These are phyloP conservation scores for Neocrepidodera transversa DNA, from an alignment of 2,888 invertebrate species.

Conservation along the genomic window DNA sequence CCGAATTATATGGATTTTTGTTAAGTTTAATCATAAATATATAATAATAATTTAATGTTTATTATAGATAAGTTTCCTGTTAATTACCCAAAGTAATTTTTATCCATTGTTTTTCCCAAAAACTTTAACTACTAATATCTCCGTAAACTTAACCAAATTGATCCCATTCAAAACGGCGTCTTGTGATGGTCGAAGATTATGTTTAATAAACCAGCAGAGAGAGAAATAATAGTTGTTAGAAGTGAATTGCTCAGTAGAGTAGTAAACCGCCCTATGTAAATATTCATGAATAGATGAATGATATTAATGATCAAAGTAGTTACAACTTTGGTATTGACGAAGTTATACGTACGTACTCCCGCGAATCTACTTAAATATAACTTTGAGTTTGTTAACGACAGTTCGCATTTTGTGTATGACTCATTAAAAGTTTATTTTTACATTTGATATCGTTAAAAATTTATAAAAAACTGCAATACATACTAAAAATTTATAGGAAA, in stretches of 20 bases:
- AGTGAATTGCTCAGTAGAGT: conserved; percentile 13
- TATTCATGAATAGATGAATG: conserved; percentile 25
- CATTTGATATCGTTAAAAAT: not conserved
- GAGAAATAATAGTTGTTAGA: conserved; percentile 6
- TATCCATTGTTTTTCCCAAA: no score
- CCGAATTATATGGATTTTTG: no score
- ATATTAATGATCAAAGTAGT: conserved; percentile 26
- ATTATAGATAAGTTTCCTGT: no score
- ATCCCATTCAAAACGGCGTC: no score
- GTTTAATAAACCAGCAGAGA: not conserved
- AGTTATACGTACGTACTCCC: conserved; percentile 12
- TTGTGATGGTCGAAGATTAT: conserved; percentile 5
- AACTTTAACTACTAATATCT: no score
- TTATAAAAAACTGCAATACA: no score
- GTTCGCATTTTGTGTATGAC: conserved; percentile 2
- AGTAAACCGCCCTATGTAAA: conserved; percentile 14
- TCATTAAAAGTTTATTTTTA: conserved; percentile 21
- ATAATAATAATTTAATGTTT: no score
- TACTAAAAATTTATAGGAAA: no score
- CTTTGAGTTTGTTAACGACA: conserved; percentile 14
- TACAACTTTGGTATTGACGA: conserved; percentile 20
- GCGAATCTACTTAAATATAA: not conserved
- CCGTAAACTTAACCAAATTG: no score
- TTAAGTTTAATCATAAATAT: no score
- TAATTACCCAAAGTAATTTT: no score